These are phyloP conservation scores for Melipona quadrifasciata DNA, from an alignment of 1,140 invertebrate species.

Conservation along the genomic window DNA sequence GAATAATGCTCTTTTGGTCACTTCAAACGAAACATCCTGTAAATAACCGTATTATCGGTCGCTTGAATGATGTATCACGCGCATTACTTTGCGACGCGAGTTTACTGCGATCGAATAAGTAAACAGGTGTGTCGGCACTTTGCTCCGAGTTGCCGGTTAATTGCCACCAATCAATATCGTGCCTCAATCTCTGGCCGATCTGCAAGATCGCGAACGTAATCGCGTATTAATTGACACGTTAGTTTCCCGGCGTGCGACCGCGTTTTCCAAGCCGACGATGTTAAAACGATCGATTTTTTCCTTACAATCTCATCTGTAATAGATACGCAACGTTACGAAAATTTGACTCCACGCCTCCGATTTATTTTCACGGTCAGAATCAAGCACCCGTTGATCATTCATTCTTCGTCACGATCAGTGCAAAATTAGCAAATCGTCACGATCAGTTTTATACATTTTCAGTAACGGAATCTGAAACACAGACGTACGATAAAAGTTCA, in stretches of 20 bases:
- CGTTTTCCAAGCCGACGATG: conserved; percentile 1
- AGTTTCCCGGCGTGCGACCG: conserved; percentile 31
- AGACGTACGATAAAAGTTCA: no score
- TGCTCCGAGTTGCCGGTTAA: conserved; percentile 49
- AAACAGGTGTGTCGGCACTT: conserved; percentile 56
- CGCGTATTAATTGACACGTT: conserved; percentile 70
- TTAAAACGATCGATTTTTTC: conserved; percentile 28
- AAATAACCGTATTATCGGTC: not conserved
- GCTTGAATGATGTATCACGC: conserved; percentile 16
- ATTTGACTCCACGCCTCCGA: no score
- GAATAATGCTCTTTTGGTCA: no score
- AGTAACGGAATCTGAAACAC: no score
- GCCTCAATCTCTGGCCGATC: conserved; percentile 22
- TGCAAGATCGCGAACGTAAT: conserved; percentile 56
- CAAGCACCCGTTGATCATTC: no score
- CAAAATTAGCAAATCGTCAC: no score
- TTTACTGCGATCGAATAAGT: not conserved
- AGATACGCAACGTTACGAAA: no score
- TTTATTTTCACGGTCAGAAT: no score
- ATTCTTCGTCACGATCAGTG: no score
- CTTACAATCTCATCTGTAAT: no score
- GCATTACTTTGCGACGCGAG: conserved; percentile 27
- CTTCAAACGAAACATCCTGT: not conserved
- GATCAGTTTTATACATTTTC: no score
- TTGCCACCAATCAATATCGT: conserved; percentile 60